phyloP scores from a whole-genome alignment of 1,140 invertebrate genomes.

The Cataglyphis hispanica region DNA sequence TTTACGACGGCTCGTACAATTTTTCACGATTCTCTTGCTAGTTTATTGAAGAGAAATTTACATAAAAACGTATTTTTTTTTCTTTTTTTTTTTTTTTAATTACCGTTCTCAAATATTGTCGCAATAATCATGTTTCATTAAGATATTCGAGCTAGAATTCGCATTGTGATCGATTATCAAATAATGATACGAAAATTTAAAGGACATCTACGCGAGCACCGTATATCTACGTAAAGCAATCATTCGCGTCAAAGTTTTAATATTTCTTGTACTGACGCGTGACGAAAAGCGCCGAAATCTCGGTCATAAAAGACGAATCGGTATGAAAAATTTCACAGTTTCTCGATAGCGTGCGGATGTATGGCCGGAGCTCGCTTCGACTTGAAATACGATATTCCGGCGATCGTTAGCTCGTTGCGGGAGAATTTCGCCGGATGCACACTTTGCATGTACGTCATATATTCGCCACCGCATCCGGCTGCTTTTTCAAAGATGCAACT shows the following conservation, averaged over 20 bases:
- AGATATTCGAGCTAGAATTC: background rate
- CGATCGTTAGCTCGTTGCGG: constrained; percentile 63
- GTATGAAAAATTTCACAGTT: constrained; percentile 66
- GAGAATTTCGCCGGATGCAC: constrained; percentile 59
- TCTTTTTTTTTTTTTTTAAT: background rate
- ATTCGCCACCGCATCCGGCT: constrained; percentile 53
- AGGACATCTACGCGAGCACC: background rate
- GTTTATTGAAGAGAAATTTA: constrained; percentile 13
- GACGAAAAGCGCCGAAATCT: constrained; percentile 45
- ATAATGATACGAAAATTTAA: constrained; percentile 1
- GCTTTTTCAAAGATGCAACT: constrained; percentile 32
- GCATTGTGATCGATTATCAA: background rate
- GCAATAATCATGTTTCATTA: background rate
- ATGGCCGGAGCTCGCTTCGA: background rate
- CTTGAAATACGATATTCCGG: constrained; percentile 58
- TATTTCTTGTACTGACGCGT: constrained; percentile 35
- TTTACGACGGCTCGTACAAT: constrained; percentile 49
- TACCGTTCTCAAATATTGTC: background rate
- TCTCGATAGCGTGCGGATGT: constrained; percentile 58
- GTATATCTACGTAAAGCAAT: constrained; percentile 17
- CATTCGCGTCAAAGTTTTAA: background rate
- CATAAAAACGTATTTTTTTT: too few species aligned
- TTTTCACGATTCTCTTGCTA: constrained; percentile 34
- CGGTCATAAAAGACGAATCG: constrained; percentile 11
- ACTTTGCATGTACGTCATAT: constrained; percentile 64